A percentile compares a stretch with the other conserved stretches of the same genome.
phyloP scores from a whole-genome alignment of 2,888 invertebrate species.

The Pristionchus entomophagus region DNA sequence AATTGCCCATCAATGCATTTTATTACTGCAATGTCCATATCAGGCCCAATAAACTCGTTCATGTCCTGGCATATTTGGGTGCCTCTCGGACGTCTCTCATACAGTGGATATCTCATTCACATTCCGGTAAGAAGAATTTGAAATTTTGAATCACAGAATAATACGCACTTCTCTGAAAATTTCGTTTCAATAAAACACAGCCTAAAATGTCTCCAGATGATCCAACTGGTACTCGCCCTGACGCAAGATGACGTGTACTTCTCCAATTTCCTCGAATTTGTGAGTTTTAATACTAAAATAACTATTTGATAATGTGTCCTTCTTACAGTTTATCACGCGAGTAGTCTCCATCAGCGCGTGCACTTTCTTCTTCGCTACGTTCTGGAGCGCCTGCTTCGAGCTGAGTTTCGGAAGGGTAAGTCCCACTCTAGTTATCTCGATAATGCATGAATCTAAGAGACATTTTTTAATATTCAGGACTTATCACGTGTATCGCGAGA shows the following conservation, averaged over 20 bases:
- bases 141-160: not conserved
- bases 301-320: too few relatives aligned
- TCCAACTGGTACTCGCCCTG: not conserved
- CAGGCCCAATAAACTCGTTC: constrained; percentile 56
- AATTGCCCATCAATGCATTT: not conserved
- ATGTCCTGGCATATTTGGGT: constrained; percentile 59
- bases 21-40: not conserved
- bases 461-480: too few relatives aligned
- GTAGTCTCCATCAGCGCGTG: not conserved
- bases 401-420: constrained; percentile 34
- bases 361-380: not conserved
- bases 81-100: too few relatives aligned
- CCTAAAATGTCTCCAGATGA: not conserved
- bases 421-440: too few relatives aligned
- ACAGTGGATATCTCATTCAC: constrained; percentile 56
- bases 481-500: too few relatives aligned
- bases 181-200: not conserved
- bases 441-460: too few relatives aligned
- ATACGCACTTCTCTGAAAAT: not conserved
- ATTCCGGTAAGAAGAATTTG: not conserved
- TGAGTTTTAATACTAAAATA: not conserved
- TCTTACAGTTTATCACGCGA: constrained; percentile 25
- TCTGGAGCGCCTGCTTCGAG: constrained; percentile 30
- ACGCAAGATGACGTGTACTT: constrained; percentile 3
- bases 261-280: constrained; percentile 28